Conservation (phyloP, 2,888 invertebrate species). For the Scelioninae gen. 2 region DNA sequence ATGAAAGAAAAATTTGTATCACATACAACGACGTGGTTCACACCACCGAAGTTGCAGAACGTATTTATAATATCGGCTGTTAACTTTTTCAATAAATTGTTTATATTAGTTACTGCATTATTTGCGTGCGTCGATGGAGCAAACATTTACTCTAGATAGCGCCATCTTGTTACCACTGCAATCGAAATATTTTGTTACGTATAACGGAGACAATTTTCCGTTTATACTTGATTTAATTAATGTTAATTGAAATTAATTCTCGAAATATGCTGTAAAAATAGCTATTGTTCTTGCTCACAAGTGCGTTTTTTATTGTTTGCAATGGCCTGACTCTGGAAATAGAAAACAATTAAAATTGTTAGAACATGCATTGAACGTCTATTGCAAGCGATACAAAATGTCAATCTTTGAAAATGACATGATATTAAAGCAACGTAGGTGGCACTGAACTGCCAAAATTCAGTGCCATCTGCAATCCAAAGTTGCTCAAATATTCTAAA, state of each 20-base stretch:
- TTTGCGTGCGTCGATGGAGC: slow-evolving; percentile 13
- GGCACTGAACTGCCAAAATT: background rate
- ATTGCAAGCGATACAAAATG: background rate
- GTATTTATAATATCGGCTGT: slow-evolving; percentile 17
- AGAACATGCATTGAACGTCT: background rate
- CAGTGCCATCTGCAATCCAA: slow-evolving; percentile 3
- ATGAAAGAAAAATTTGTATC: background rate
- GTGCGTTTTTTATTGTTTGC: background rate
- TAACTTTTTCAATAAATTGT: slow-evolving; percentile 9
- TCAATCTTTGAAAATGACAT: background rate
- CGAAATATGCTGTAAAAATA: slow-evolving; percentile 24
- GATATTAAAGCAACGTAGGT: slow-evolving; percentile 10
- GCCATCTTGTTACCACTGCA: slow-evolving; percentile 37
- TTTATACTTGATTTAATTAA: slow-evolving; percentile 3
- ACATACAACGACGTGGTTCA: background rate
- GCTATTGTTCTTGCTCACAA: slow-evolving; percentile 18
- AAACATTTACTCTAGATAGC: slow-evolving; percentile 21
- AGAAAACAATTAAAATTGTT: background rate
- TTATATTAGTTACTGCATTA: slow-evolving; percentile 1
- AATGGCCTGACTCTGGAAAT: background rate
- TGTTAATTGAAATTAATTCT: slow-evolving; percentile 11
- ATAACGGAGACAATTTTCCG: slow-evolving; percentile 7
- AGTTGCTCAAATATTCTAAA: slow-evolving; percentile 18
- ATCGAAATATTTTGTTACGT: slow-evolving; percentile 12
- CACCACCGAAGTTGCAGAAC: background rate